Conservation (phyloP, 2,797 vertebrate species). For the Myotis pilosus region DNA sequence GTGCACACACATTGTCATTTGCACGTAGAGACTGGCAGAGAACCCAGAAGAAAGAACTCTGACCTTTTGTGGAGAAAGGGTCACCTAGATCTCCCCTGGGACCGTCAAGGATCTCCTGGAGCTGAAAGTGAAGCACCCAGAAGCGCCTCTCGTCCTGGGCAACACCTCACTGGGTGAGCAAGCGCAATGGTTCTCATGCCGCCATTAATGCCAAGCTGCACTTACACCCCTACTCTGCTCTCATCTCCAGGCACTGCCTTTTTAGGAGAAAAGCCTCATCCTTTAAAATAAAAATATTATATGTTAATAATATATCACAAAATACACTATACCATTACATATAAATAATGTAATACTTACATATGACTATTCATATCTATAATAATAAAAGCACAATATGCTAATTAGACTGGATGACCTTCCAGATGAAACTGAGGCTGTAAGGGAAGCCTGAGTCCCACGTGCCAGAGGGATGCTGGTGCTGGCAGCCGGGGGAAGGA, state of each 20-base stretch:
- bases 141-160: slow-evolving; percentile 90
- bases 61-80: slow-evolving; percentile 87
- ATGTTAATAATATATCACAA: not conserved
- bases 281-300: not conserved
- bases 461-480: no score
- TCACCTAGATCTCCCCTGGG: slow-evolving; percentile 90
- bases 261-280: not conserved
- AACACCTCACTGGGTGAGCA: slow-evolving; percentile 90
- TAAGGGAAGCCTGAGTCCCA: no score
- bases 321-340: not conserved
- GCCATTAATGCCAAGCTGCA: not conserved
- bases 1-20: not conserved
- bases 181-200: rapidly evolving
- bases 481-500: no score
- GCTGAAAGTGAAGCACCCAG: slow-evolving; percentile 86
- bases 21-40: slow-evolving; percentile 84
- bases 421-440: no score
- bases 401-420: no score
- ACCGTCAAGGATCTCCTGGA: slow-evolving; percentile 89
- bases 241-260: not conserved
- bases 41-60: slow-evolving; percentile 79
- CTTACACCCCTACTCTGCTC: not conserved
- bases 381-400: not conserved
- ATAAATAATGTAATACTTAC: not conserved
- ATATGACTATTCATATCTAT: not conserved